Percentiles rank a stretch among this genome's conserved stretches.
Evolutionary conservation across 2,113 vertebrate species (phyloP).

Genomic region (Lepus timidus): DNA sequence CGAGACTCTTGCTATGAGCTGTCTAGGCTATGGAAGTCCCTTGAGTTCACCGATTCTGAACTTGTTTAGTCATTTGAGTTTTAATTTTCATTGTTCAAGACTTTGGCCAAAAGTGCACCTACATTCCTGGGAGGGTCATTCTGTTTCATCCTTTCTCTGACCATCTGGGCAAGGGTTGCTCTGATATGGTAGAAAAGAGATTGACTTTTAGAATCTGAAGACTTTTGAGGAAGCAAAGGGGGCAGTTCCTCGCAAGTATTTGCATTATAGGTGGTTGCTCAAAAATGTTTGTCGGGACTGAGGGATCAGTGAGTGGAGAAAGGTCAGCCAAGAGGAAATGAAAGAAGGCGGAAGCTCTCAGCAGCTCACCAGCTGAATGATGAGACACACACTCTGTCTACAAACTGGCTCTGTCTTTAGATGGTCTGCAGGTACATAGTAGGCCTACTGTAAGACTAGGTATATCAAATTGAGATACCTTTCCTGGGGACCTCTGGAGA

Average conservation of each 20-base stretch:
- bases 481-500: background rate
- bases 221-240: background rate
- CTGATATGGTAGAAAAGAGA: background rate
- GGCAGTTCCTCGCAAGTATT: background rate
- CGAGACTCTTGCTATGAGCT: no score
- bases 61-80: background rate
- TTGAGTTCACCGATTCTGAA: no score
- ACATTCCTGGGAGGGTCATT: background rate
- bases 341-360: background rate
- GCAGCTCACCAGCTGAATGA: background rate
- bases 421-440: background rate
- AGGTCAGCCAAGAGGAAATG: background rate
- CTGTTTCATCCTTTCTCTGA: background rate
- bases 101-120: background rate
- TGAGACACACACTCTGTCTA: background rate
- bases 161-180: background rate
- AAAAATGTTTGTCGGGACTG: slow-evolving; percentile 16
- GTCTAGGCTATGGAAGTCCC: no score
- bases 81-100: slow-evolving; percentile 35
- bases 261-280: background rate
- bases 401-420: background rate
- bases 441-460: background rate
- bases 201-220: background rate
- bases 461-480: background rate
- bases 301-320: background rate